These are phyloP conservation scores for Tokudaia muenninki DNA, from an alignment of 2,797 vertebrate species.

Conservation along the genomic window DNA sequence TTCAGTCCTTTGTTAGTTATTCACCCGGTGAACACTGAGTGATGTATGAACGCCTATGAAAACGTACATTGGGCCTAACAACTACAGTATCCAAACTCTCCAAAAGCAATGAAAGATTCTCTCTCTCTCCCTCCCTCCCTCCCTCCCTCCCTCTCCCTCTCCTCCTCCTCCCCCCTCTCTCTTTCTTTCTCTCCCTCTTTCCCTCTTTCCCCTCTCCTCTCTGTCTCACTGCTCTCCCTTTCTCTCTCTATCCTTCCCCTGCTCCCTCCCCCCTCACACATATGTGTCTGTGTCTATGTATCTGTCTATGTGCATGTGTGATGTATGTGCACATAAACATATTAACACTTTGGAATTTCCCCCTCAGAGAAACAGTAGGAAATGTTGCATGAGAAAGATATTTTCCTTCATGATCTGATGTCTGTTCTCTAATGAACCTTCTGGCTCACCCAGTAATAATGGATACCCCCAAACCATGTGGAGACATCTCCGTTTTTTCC, in stretches of 20 bases:
- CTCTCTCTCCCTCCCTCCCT: no score
- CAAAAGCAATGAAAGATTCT: not conserved
- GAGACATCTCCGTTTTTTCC: constrained; percentile 58
- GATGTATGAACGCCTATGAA: not conserved
- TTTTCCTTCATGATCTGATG: constrained; percentile 20
- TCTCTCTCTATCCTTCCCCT: not conserved
- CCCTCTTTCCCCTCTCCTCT: no score
- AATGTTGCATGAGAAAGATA: constrained; percentile 59
- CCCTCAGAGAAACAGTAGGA: constrained; percentile 71
- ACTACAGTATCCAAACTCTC: not conserved
- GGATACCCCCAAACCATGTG: constrained; percentile 38
- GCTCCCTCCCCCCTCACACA: not conserved
- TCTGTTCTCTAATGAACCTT: constrained; percentile 74
- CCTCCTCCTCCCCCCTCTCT: no score
- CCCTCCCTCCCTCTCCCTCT: not conserved
- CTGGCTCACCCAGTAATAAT: constrained; percentile 30
- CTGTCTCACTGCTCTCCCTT: no score
- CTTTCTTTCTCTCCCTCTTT: no score
- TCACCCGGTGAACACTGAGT: not conserved
- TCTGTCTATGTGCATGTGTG: not conserved
- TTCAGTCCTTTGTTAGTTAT: not conserved
- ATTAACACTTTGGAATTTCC: constrained; percentile 26
- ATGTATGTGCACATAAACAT: not conserved
- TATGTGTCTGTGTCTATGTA: not conserved
- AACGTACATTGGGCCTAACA: not conserved